phyloP scores from a whole-genome alignment of 2,797 vertebrate species.

The Rhynchonycteris naso region DNA sequence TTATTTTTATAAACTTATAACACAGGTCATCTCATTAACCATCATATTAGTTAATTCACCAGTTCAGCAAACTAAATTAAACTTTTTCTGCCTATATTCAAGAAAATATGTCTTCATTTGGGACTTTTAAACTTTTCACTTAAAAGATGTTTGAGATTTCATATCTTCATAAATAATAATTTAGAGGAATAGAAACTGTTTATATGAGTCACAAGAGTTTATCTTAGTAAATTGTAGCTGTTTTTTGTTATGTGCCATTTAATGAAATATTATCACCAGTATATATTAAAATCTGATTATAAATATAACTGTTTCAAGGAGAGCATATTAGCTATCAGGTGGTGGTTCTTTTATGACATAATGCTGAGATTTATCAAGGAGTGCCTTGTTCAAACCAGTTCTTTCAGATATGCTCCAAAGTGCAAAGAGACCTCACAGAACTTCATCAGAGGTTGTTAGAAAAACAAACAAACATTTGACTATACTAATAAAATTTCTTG shows the following conservation, averaged over 20 bases:
- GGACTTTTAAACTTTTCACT: not conserved
- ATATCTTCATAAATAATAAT: not conserved
- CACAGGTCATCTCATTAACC: not conserved
- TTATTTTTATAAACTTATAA: conserved; percentile 44
- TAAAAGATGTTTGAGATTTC: not conserved
- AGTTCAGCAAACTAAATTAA: not conserved
- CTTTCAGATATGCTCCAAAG: not conserved
- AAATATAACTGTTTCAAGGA: not conserved
- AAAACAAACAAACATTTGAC: not conserved
- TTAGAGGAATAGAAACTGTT: conserved; percentile 3
- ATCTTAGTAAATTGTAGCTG: not conserved
- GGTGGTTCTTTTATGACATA: not conserved
- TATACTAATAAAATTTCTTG: not conserved
- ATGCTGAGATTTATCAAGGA: not conserved
- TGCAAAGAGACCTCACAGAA: not conserved
- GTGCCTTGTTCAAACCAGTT: not conserved
- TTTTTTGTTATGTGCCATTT: not conserved
- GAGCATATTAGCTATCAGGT: not conserved
- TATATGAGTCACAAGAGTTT: not conserved
- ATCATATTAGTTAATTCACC: not conserved
- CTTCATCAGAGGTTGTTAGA: not conserved
- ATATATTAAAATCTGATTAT: not conserved
- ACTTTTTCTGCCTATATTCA: not conserved
- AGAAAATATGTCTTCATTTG: not conserved
- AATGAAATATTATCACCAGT: not conserved